A percentile compares a stretch with the other conserved stretches of the same genome.
Conservation (phyloP, 2,888 invertebrate genomes). For the Sericinus montela region DNA sequence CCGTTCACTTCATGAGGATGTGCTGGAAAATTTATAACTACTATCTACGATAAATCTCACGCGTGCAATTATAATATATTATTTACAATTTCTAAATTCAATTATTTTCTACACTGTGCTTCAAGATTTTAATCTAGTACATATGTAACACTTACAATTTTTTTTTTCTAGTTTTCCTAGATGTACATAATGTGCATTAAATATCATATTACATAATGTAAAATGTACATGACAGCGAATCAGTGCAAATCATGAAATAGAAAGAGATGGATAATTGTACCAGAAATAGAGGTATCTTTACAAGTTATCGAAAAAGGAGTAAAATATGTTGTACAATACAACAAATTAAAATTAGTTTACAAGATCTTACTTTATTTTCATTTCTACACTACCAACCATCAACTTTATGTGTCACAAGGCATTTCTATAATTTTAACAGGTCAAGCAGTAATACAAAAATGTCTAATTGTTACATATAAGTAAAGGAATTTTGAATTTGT, state of each 20-base stretch:
- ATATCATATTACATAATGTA: not conserved
- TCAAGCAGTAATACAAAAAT: no score
- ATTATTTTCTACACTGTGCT: conserved; percentile 6
- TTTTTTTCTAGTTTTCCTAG: not conserved
- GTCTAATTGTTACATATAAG: no score
- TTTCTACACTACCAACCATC: not conserved
- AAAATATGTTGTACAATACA: no score
- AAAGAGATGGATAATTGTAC: not conserved
- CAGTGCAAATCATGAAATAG: conserved; percentile 1
- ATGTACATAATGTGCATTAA: conserved; percentile 2
- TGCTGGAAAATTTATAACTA: conserved; percentile 10
- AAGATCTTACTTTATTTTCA: not conserved
- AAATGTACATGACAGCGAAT: conserved; percentile 7
- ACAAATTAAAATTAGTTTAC: not conserved
- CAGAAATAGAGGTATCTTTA: not conserved
- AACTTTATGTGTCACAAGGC: no score
- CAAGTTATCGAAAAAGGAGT: no score
- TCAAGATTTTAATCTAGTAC: not conserved
- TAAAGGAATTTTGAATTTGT: no score
- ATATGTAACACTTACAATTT: not conserved
- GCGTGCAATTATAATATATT: conserved; percentile 9
- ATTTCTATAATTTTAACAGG: no score
- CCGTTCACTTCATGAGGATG: not conserved
- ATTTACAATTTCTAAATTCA: not conserved
- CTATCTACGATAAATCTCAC: conserved; percentile 3